Evolutionary conservation across 2,113 vertebrate species (phyloP).

Genomic region (Tetrax tetrax): DNA sequence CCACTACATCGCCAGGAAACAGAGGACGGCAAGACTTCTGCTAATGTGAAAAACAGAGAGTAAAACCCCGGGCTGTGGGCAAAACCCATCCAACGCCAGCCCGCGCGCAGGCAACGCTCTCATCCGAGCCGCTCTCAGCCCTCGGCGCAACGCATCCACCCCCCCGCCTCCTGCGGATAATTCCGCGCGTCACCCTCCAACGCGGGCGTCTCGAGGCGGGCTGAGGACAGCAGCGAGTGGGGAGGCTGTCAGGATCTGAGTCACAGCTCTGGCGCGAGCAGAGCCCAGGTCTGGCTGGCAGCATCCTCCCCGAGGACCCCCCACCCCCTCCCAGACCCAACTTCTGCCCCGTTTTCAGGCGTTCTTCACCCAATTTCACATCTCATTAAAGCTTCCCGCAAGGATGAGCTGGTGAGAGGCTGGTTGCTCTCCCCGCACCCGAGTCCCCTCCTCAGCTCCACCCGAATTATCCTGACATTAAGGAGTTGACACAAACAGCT

Average conservation of each 20-base stretch:
- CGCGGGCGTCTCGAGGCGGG: background rate
- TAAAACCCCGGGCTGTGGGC: background rate
- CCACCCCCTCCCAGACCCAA: background rate
- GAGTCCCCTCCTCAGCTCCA: background rate
- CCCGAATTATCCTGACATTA: accelerated
- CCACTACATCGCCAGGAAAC: background rate
- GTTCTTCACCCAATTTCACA: background rate
- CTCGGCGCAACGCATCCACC: accelerated
- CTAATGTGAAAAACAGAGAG: background rate
- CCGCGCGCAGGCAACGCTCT: accelerated
- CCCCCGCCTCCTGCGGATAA: background rate
- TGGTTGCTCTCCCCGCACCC: accelerated
- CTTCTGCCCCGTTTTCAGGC: accelerated
- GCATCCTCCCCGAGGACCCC: background rate
- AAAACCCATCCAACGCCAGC: accelerated
- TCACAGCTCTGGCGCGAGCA: background rate
- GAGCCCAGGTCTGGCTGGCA: background rate
- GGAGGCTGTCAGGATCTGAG: background rate
- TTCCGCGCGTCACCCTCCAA: accelerated
- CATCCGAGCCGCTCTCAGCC: accelerated
- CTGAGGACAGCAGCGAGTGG: accelerated
- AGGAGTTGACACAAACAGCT: accelerated
- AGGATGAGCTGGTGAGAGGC: background rate
- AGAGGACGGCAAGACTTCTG: background rate
- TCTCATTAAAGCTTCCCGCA: background rate